phyloP scores from a whole-genome alignment of 2,888 invertebrate species.

The Malthinus flaveolus region DNA sequence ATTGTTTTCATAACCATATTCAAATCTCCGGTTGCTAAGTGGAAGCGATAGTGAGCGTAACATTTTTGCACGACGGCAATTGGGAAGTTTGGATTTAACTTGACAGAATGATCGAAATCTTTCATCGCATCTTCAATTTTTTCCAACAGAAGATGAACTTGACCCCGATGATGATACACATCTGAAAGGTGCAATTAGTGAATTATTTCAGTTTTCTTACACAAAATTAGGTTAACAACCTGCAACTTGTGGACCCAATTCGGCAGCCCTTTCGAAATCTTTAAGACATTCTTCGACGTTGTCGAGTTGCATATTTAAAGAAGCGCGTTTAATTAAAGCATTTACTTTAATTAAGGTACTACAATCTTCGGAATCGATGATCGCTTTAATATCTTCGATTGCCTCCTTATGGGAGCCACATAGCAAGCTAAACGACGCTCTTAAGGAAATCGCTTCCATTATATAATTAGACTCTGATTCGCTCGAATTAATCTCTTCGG shows the following conservation, averaged over 20 bases:
- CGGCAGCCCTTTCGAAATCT: conserved; percentile 78
- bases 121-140: conserved; percentile 77
- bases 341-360: conserved; percentile 73
- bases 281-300: conserved; percentile 72
- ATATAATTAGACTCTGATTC: conserved; percentile 64
- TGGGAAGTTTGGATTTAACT: conserved; percentile 81
- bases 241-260: conserved; percentile 70
- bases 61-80: conserved; percentile 89
- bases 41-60: conserved; percentile 76
- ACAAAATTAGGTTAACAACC: conserved; percentile 32
- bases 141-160: conserved; percentile 83
- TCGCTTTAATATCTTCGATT: conserved; percentile 69
- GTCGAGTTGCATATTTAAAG: conserved; percentile 79
- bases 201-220: neutral
- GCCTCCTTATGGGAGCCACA: conserved; percentile 76
- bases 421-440: conserved; percentile 83
- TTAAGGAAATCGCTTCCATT: conserved; percentile 74
- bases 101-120: conserved; percentile 83
- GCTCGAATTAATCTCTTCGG: conserved; percentile 71
- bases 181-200: conserved; percentile 58
- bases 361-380: conserved; percentile 68
- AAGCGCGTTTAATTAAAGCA: conserved; percentile 86
- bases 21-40: conserved; percentile 51
- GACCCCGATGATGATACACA: conserved; percentile 90
- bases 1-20: conserved; percentile 67